Evolutionary conservation across 2,888 invertebrate species (phyloP), one percentile per base, ranked within the genome.

Genomic region (Cristatella mucedo): DNA sequence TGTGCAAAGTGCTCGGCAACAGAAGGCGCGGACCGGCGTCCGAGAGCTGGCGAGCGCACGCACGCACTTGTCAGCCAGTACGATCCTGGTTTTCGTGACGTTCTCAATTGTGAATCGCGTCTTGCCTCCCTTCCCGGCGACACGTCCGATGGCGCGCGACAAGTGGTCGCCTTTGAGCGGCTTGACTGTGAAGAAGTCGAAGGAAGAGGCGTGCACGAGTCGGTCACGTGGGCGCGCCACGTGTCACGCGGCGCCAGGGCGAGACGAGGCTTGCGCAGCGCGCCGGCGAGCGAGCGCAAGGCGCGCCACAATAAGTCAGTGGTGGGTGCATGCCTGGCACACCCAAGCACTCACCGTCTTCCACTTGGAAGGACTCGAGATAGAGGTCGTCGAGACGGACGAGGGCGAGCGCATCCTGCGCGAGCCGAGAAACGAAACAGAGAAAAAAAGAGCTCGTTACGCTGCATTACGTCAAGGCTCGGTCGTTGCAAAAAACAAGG

Each of bases 101-200:
- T 99, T 99, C 71, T 99, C 97, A 54, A 99, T 95, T 0, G 93
- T 91, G 60, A 83, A 91, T 64, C 93, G 95, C 1, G 93, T 99
- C 45, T 86, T 75, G 19, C 93, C 93, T 18, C 86, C 85, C 70
- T 95, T 93, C 1, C 97, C 97, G 2, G 97, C 97, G 29, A 99
- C 70, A 42, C 97, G 74, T n/a, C 91, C 97, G 50, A 99, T 83
- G 0, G 95, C 95, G 57, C 97, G 73, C 15, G 87, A 81, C 51
- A 89, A 73, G 63, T 97, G 93, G 63, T 95, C 93, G 2, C 95
- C 93, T 62, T 83, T 81, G 34, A 95, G 66, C 15, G 83, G 84
- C 66, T 91, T 93, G 0, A 95, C 89, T 71, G 49, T 30, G 49
- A 49, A 18, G 29, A 36, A 40, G 33, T 41, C 36, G n/a, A n/a